These are phyloP conservation scores for Argyrosomus regius DNA, from an alignment of 2,797 vertebrate species.

Conservation along the genomic window DNA sequence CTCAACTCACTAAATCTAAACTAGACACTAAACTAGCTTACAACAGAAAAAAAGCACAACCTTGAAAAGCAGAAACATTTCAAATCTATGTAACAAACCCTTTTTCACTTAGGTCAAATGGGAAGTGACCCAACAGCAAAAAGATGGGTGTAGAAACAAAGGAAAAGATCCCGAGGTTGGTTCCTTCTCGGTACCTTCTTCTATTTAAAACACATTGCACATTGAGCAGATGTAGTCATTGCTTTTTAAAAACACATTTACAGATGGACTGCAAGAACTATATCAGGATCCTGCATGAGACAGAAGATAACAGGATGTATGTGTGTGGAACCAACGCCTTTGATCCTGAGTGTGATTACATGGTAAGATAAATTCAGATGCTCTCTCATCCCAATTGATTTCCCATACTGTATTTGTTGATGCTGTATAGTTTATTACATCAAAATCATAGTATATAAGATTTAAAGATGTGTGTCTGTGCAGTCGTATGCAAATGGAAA, in stretches of 20 bases:
- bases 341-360: conserved; percentile 83
- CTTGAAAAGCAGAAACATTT: not conserved
- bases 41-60: not conserved
- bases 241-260: conserved; percentile 34
- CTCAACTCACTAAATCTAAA: not conserved
- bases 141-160: conserved; percentile 75
- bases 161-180: conserved; percentile 82
- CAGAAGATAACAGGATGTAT: conserved; percentile 78
- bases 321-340: conserved; percentile 89
- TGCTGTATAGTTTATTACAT: not conserved
- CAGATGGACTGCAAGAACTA: conserved; percentile 89
- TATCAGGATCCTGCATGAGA: conserved; percentile 84
- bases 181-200: conserved; percentile 12
- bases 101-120: conserved; percentile 79
- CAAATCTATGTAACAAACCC: not conserved
- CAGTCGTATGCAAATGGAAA: conserved; percentile 77
- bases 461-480: conserved; percentile 26
- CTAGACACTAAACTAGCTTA: not conserved
- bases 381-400: not conserved
- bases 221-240: conserved; percentile 11
- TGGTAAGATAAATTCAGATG: conserved; percentile 79
- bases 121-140: conserved; percentile 70
- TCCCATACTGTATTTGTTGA: not conserved
- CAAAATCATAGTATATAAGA: not conserved
- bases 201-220: not conserved